phyloP scores from a whole-genome alignment of 2,797 vertebrate species.

The Acanthurus lineatus region DNA sequence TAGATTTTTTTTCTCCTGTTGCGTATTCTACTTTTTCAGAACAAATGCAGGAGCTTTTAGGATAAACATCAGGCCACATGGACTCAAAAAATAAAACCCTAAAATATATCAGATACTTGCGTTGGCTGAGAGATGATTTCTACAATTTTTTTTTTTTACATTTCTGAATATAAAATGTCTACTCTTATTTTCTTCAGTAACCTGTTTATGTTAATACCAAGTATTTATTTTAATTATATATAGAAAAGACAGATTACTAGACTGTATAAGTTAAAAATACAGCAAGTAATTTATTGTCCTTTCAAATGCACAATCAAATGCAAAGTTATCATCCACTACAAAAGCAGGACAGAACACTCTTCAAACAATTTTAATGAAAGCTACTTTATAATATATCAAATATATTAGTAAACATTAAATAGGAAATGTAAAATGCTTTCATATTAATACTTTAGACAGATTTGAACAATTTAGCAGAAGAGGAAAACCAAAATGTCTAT shows the following conservation, averaged over 20 bases:
- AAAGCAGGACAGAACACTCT: not conserved
- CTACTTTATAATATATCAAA: too few relatives aligned
- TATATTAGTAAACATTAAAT: too few relatives aligned
- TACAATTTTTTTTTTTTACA: not conserved
- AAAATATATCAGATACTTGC: conserved; percentile 54
- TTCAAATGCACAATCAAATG: not conserved
- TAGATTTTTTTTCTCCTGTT: conserved; percentile 18
- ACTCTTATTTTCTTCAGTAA: not conserved
- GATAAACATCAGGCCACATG: conserved; percentile 78
- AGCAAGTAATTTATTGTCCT: not conserved
- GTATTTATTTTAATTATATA: not conserved
- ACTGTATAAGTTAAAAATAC: not conserved
- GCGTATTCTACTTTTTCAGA: conserved; percentile 66
- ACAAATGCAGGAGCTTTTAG: conserved; percentile 63
- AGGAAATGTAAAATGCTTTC: too few relatives aligned
- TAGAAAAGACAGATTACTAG: not conserved
- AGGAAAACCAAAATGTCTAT: not conserved
- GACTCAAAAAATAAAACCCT: conserved; percentile 55
- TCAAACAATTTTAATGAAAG: not conserved
- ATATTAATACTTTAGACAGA: too few relatives aligned
- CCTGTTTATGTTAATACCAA: not conserved
- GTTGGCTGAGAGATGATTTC: conserved; percentile 40
- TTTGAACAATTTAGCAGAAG: too few relatives aligned
- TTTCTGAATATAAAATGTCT: not conserved
- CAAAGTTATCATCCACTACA: not conserved